Evolutionary conservation across 1,140 invertebrate genomes (phyloP).

Genomic region (Aphaenogaster ashmeadi): DNA sequence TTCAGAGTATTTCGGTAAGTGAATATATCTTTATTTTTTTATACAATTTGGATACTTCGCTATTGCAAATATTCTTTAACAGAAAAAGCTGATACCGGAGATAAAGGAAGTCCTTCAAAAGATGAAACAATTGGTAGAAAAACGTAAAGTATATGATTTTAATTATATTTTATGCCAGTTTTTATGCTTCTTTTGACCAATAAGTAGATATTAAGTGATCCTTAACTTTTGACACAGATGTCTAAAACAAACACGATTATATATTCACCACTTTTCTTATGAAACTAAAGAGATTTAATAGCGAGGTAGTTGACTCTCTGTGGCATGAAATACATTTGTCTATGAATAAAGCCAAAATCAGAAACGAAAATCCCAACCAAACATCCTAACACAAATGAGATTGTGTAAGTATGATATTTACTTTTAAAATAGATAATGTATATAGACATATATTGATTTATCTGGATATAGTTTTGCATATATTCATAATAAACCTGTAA

Average conservation of each 20-base stretch:
- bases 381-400: neutral
- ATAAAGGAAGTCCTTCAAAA: constrained; percentile 59
- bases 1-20: constrained; percentile 48
- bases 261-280: constrained; percentile 65
- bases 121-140: constrained; percentile 53
- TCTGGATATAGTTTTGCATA: neutral
- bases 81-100: constrained; percentile 64
- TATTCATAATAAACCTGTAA: neutral
- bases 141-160: constrained; percentile 31
- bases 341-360: neutral
- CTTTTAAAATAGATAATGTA: neutral
- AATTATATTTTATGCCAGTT: neutral
- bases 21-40: neutral
- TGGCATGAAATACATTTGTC: constrained; percentile 67
- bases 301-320: constrained; percentile 39
- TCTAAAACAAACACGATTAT: constrained; percentile 52
- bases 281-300: constrained; percentile 14
- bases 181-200: neutral
- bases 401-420: neutral
- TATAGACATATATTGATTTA: neutral
- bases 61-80: neutral
- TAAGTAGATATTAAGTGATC: neutral
- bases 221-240: constrained; percentile 56
- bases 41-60: neutral
- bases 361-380: neutral